Conservation (phyloP, 2,797 vertebrate species). For the Sebastes steindachneri region DNA sequence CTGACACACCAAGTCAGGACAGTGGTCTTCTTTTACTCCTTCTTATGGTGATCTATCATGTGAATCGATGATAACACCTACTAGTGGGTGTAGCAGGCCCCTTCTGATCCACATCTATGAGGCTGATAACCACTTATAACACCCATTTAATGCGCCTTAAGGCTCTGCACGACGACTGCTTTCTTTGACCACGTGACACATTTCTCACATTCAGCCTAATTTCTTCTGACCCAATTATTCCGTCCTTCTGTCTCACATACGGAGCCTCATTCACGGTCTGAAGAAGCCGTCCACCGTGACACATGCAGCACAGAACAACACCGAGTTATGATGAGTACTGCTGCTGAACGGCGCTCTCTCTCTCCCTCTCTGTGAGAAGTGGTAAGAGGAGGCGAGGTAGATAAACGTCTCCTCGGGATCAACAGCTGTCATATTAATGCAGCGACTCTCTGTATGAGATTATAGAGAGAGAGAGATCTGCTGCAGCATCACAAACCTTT, state of each 20-base stretch:
- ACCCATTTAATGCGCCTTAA: too few species aligned
- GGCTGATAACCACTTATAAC: too few species aligned
- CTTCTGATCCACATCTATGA: too few species aligned
- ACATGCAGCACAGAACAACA: neutral
- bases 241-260: slow-evolving; percentile 11
- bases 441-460: neutral
- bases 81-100: too few species aligned
- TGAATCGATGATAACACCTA: too few species aligned
- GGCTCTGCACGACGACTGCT: neutral
- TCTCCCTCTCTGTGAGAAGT: neutral
- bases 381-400: neutral
- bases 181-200: neutral
- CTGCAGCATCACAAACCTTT: neutral
- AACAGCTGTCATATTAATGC: slow-evolving; percentile 16
- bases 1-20: too few species aligned
- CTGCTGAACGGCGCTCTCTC: neutral
- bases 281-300: slow-evolving; percentile 5
- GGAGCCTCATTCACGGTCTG: neutral
- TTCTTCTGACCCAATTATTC: slow-evolving; percentile 58
- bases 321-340: neutral
- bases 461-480: neutral
- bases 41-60: too few species aligned
- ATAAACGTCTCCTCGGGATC: slow-evolving; percentile 4
- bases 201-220: slow-evolving; percentile 25
- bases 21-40: too few species aligned